A percentile compares a stretch with the other conserved stretches of the same genome.
Evolutionary conservation across 2,113 vertebrate species (phyloP).

Genomic region (Pimephales promelas): DNA sequence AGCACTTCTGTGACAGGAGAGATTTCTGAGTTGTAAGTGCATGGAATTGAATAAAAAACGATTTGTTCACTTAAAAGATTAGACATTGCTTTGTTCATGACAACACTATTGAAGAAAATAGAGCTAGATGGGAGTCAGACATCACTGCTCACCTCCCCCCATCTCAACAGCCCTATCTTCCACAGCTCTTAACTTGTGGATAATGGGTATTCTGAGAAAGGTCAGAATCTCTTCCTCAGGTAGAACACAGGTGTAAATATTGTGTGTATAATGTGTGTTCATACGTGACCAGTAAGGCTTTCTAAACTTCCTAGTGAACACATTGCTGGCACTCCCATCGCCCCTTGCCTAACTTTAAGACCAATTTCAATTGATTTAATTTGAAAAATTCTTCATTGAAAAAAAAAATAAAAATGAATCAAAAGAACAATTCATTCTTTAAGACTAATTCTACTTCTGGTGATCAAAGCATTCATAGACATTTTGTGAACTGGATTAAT

Average conservation of each 20-base stretch:
- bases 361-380: slow-evolving; percentile 63
- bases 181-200: slow-evolving; percentile 34
- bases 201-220: slow-evolving; percentile 58
- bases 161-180: not conserved
- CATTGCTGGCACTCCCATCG: slow-evolving; percentile 48
- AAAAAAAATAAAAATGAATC: not conserved
- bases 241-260: slow-evolving; percentile 44
- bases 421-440: not conserved
- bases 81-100: not conserved
- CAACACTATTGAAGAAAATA: not conserved
- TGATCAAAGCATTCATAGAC: not conserved
- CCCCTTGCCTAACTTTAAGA: slow-evolving; percentile 22
- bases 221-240: slow-evolving; percentile 45
- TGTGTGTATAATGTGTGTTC: slow-evolving; percentile 51
- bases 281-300: slow-evolving; percentile 57
- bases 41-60: not conserved
- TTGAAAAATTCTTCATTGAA: not conserved
- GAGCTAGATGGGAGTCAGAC: slow-evolving; percentile 40
- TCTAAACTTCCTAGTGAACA: slow-evolving; percentile 54
- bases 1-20: not conserved
- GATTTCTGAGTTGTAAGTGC: not conserved
- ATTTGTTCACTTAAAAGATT: slow-evolving; percentile 13
- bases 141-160: slow-evolving; percentile 44
- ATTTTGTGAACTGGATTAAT: not conserved
- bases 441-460: not conserved